A percentile compares a stretch with the other conserved stretches of the same genome.
Conservation (phyloP, 2,888 invertebrate species). For the Nephrocerus scutellatus region DNA sequence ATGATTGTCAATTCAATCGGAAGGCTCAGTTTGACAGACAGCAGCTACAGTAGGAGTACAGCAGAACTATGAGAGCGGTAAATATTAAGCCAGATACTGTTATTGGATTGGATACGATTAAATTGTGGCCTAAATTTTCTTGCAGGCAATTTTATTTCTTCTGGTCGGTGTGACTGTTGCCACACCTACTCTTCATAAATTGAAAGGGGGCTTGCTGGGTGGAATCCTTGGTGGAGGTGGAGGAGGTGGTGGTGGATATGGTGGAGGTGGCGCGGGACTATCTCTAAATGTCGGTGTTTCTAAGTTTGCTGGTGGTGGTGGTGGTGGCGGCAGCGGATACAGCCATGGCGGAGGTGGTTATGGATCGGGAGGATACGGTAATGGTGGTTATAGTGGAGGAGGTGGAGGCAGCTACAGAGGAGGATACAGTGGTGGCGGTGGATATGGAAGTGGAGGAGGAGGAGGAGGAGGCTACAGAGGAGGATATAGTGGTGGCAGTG, state of each 20-base stretch:
- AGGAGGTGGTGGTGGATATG: slow-evolving; percentile 22
- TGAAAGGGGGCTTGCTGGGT: too few relatives aligned
- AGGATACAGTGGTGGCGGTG: slow-evolving; percentile 11
- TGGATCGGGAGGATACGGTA: neutral
- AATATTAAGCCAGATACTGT: too few relatives aligned
- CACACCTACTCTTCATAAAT: too few relatives aligned
- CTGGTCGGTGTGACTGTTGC: too few relatives aligned
- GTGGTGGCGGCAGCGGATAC: slow-evolving; percentile 17
- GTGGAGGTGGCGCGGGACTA: slow-evolving; percentile 27
- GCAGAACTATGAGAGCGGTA: too few relatives aligned
- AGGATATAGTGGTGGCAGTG: slow-evolving; percentile 7
- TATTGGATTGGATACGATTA: too few relatives aligned
- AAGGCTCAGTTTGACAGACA: too few relatives aligned
- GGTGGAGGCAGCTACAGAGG: slow-evolving; percentile 17
- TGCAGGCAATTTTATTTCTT: too few relatives aligned
- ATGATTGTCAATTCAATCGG: too few relatives aligned
- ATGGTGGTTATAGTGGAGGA: slow-evolving; percentile 13
- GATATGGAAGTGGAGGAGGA: slow-evolving; percentile 12
- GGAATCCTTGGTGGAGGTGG: slow-evolving; percentile 11
- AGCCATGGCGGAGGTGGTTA: slow-evolving; percentile 15
- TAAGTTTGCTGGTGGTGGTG: slow-evolving; percentile 24
- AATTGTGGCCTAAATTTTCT: too few relatives aligned
- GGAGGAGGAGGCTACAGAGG: slow-evolving; percentile 12
- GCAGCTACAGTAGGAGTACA: too few relatives aligned
- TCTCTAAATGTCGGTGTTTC: too few relatives aligned